These are phyloP conservation scores for Papilio glaucus DNA, from an alignment of 1,140 invertebrate species.

Conservation along the genomic window DNA sequence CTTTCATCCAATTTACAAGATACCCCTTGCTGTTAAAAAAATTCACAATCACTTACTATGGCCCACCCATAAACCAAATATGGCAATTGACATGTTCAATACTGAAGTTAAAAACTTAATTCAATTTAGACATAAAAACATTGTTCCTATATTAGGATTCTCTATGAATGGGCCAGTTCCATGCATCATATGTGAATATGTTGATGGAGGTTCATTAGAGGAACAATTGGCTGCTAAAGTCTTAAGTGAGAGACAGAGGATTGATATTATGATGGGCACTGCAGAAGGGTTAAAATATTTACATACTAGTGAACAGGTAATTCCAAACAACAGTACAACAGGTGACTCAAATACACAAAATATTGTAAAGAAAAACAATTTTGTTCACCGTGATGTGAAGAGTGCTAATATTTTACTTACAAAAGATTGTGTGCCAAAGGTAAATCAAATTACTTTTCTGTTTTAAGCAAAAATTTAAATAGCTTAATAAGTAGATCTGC, in stretches of 20 bases:
- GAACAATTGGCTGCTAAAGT: slow-evolving; percentile 83
- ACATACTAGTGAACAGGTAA: slow-evolving; percentile 78
- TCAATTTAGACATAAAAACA: slow-evolving; percentile 87
- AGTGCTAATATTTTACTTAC: slow-evolving; percentile 90
- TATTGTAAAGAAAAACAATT: slow-evolving; percentile 54
- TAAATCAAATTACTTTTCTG: slow-evolving; percentile 54
- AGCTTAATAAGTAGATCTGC: too few species aligned
- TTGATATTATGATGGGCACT: slow-evolving; percentile 85
- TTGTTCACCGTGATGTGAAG: slow-evolving; percentile 91
- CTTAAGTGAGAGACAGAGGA: slow-evolving; percentile 80
- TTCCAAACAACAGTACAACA: slow-evolving; percentile 38
- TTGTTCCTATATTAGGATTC: slow-evolving; percentile 87
- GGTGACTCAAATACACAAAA: slow-evolving; percentile 47
- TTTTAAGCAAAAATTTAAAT: background rate
- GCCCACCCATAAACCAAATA: slow-evolving; percentile 71
- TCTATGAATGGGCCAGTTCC: slow-evolving; percentile 85
- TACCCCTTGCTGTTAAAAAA: slow-evolving; percentile 86
- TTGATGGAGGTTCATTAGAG: slow-evolving; percentile 87
- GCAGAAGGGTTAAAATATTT: slow-evolving; percentile 86
- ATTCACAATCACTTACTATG: slow-evolving; percentile 70
- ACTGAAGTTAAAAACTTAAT: slow-evolving; percentile 86
- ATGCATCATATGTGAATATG: slow-evolving; percentile 88
- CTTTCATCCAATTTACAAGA: slow-evolving; percentile 67
- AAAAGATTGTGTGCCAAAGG: slow-evolving; percentile 86
- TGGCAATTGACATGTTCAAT: slow-evolving; percentile 85